phyloP scores from a whole-genome alignment of 2,888 invertebrate genomes.

The Polyploca ridens region DNA sequence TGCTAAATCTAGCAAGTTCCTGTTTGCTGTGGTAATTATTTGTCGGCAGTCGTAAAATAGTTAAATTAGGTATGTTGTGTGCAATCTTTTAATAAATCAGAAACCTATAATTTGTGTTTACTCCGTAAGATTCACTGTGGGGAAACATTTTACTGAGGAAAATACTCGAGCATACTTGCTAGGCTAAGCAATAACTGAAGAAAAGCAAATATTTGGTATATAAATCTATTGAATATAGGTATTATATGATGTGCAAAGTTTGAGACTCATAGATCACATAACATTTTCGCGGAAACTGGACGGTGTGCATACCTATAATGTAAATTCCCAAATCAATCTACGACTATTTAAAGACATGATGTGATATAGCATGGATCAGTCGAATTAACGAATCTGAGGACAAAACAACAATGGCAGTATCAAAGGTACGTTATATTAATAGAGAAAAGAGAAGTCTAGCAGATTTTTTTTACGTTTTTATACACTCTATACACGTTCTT shows the following conservation, averaged over 20 bases:
- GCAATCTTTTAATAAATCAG: background rate
- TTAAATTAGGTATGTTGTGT: background rate
- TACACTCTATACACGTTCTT: no score
- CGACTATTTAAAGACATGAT: background rate
- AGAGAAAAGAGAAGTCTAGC: no score
- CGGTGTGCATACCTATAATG: conserved; percentile 22
- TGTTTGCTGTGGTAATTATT: conserved; percentile 25
- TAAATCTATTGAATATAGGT: background rate
- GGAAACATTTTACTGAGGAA: no score
- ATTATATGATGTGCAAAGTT: conserved; percentile 20
- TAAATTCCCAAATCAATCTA: conserved; percentile 23
- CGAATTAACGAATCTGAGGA: conserved; percentile 25
- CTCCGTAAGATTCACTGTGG: no score
- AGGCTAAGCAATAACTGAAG: no score
- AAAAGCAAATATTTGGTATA: background rate
- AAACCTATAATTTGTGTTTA: no score
- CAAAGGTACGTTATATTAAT: conserved; percentile 29
- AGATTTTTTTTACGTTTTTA: no score
- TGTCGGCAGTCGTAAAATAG: conserved; percentile 25
- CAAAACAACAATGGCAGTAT: conserved; percentile 26
- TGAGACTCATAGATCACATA: conserved; percentile 25
- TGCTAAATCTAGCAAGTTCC: conserved; percentile 32
- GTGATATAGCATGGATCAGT: conserved; percentile 8
- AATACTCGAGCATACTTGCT: no score
- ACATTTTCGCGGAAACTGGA: no score